Base-by-base conservation (phyloP, 2,113 vertebrate genomes). In the Sylvilagus bachmani region DNA sequence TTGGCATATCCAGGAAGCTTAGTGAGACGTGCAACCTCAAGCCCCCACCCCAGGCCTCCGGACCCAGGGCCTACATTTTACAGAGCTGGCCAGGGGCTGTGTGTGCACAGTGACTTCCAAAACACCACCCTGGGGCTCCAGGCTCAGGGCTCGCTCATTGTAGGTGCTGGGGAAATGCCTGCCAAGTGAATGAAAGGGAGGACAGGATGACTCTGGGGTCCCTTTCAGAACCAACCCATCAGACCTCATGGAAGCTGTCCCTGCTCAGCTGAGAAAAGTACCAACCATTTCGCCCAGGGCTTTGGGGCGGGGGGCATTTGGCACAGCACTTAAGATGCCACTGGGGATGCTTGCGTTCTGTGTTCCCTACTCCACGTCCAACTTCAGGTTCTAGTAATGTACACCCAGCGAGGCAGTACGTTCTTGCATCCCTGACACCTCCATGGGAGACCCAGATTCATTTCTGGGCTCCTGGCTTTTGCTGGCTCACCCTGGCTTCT, bases 191-290 rank as follows among this genome's bases (percentile, higher is more conserved):
- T 51, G 36, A 71, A 66, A 85, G 10, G 31, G 22, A 31, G 22
- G 16, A 62, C 77, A 78, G 75, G 70, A 11, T 70, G 75, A 36
- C 53, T 66, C 71, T 21, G 10, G 6, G 31, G 49, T 85, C 29
- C 44, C 62, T 91, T 89, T 73, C 93, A 27, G 73, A 74, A 84
- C 69, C 11, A 90, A 90, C 87, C 90, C 69, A 44, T 51, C 38
- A 53, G 80, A 85, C 38, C 86, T 90, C 79, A 77, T 44, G 29
- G 92, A 97, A 91, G 80, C 21, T 70, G 51, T 89, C 58, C 70
- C 36, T 33, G 38, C 44, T 49, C 77, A 87, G 51, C 51, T 66
- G 25, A 91, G 36, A 36, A 10, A 55, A 86, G 51, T 70, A 53
- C 33, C 70, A 61, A n/a, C 69, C 62, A 13, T 91, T 82, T 89